Percentiles rank a stretch among this genome's conserved stretches.
These are phyloP conservation scores for Oryzias dopingdopingensis DNA, from an alignment of 2,797 vertebrate genomes.

Conservation along the genomic window DNA sequence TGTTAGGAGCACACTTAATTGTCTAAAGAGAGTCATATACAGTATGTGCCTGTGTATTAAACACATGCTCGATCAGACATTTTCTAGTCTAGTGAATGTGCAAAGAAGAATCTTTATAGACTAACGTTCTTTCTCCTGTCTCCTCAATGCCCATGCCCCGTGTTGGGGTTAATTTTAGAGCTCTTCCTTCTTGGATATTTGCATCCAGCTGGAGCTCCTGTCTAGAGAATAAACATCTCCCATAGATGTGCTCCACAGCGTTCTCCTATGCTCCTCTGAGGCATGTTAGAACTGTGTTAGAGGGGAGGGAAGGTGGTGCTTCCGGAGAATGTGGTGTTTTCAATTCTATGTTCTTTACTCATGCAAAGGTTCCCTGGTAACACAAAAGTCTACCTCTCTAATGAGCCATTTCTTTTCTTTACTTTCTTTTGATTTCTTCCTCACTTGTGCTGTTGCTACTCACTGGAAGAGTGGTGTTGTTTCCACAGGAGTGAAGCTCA, in stretches of 20 bases:
- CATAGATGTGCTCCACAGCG: constrained; percentile 56
- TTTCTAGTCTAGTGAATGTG: constrained; percentile 70
- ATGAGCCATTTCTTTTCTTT: constrained; percentile 46
- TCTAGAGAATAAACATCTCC: constrained; percentile 51
- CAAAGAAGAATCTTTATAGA: constrained; percentile 63
- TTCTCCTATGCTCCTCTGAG: constrained; percentile 53
- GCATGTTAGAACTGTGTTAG: constrained; percentile 55
- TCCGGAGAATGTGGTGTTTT: constrained; percentile 13
- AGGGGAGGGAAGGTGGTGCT: constrained; percentile 28
- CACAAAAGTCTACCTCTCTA: constrained; percentile 46
- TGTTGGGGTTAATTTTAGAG: constrained; percentile 72
- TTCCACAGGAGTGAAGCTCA: constrained; percentile 45
- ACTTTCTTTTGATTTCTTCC: constrained; percentile 34
- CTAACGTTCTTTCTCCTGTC: constrained; percentile 43
- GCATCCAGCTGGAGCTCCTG: constrained; percentile 67
- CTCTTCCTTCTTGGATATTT: constrained; percentile 56
- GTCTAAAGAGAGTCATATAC: constrained; percentile 51
- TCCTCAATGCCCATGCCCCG: constrained; percentile 45
- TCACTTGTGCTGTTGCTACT: constrained; percentile 32
- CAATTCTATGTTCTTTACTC: constrained; percentile 53
- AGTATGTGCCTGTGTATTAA: constrained; percentile 57
- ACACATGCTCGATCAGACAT: constrained; percentile 69
- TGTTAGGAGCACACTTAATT: constrained; percentile 56
- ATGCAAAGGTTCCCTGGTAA: constrained; percentile 68
- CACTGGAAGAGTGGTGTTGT: constrained; percentile 58